These are phyloP conservation scores for Furcifer pardalis DNA, from an alignment of 2,797 vertebrate species.

Conservation along the genomic window DNA sequence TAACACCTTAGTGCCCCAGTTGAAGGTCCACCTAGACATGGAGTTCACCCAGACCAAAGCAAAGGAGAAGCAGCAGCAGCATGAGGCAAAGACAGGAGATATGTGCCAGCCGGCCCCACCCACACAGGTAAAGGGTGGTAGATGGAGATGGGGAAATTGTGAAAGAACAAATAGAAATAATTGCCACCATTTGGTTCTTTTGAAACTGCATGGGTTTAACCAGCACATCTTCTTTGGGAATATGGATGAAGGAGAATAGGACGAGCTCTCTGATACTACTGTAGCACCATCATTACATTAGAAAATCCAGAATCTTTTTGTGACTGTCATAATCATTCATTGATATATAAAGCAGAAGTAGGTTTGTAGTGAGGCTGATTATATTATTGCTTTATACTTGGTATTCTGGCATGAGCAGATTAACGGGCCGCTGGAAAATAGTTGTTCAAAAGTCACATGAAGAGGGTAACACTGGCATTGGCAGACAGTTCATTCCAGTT, in stretches of 20 bases:
- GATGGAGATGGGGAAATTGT: not conserved
- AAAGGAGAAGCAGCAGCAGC: constrained; percentile 58
- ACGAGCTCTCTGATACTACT: not conserved
- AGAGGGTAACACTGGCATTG: not conserved
- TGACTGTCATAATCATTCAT: too few relatives aligned
- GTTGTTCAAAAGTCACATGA: not conserved
- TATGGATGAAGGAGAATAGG: not conserved
- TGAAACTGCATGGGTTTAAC: not conserved
- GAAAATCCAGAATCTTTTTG: not conserved
- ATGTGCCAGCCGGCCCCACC: constrained; percentile 42
- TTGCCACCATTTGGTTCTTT: not conserved
- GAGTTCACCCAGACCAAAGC: constrained; percentile 62
- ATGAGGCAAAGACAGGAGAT: constrained; percentile 58
- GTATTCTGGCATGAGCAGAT: not conserved
- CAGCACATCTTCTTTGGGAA: not conserved
- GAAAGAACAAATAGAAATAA: not conserved
- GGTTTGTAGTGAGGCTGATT: not conserved
- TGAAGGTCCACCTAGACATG: constrained; percentile 67
- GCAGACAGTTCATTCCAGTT: not conserved
- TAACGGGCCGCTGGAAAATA: too few relatives aligned
- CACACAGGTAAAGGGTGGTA: not conserved
- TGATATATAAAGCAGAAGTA: not conserved
- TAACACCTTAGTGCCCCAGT: constrained; percentile 29
- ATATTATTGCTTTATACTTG: not conserved
- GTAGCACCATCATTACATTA: not conserved